Conservation (phyloP, 2,113 vertebrate species). For the Poecile atricapillus region DNA sequence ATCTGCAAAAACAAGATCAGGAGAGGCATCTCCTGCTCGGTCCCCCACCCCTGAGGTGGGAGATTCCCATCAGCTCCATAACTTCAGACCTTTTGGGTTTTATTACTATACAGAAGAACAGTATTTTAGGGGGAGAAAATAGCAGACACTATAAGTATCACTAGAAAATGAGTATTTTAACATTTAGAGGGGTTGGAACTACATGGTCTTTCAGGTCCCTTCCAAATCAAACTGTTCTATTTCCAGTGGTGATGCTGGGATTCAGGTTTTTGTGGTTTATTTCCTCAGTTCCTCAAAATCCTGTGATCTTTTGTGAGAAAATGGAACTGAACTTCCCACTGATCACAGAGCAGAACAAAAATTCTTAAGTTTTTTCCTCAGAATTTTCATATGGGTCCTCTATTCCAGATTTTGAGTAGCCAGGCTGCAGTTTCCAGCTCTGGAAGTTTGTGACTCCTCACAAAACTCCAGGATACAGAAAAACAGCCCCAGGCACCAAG, state of each 20-base stretch:
- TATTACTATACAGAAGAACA: not conserved
- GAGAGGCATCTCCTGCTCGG: not conserved
- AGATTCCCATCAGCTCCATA: not conserved
- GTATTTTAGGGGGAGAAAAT: not conserved
- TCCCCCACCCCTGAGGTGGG: fast-evolving
- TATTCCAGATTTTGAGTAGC: not conserved
- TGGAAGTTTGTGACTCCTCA: not conserved
- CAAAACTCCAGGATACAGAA: not conserved
- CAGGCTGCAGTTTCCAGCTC: not conserved
- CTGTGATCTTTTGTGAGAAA: not conserved
- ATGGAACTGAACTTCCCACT: not conserved
- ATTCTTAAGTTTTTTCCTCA: too few relatives aligned
- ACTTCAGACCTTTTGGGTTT: not conserved
- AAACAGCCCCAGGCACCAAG: not conserved
- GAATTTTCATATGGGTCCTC: not conserved
- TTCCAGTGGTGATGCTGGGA: not conserved
- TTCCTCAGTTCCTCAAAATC: not conserved
- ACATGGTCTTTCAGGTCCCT: not conserved
- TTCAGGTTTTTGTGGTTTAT: not conserved
- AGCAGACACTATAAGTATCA: not conserved
- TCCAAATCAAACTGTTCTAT: not conserved
- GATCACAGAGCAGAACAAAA: not conserved
- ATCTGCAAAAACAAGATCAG: not conserved
- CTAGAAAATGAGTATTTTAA: not conserved
- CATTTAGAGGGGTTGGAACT: not conserved